phyloP scores from a whole-genome alignment of 2,888 invertebrate species.

The Orthosia incerta region DNA sequence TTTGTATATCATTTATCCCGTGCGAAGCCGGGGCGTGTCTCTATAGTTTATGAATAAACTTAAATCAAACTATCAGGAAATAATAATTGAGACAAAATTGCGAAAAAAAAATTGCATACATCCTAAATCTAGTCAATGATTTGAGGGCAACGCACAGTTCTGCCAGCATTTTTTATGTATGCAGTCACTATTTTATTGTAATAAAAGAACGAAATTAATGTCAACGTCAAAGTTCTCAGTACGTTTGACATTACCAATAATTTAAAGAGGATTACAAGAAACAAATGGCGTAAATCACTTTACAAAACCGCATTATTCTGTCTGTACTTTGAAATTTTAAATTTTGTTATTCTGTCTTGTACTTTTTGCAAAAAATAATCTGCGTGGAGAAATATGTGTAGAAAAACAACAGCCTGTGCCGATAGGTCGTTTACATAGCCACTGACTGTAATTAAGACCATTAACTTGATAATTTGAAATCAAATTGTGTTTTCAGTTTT shows the following conservation, averaged over 20 bases:
- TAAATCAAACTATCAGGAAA: no score
- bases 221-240: conserved; percentile 31
- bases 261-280: conserved; percentile 48
- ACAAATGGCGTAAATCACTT: conserved; percentile 43
- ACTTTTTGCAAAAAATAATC: not conserved
- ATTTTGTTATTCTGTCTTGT: conserved; percentile 7
- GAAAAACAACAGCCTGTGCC: not conserved
- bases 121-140: conserved; percentile 5
- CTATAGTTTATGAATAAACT: not conserved
- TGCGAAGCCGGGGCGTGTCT: no score
- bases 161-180: conserved; percentile 24
- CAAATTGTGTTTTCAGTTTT: not conserved
- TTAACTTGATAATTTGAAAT: not conserved
- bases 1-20: no score
- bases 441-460: not conserved
- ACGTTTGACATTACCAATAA: conserved; percentile 55
- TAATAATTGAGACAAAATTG: no score
- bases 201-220: conserved; percentile 39
- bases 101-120: not conserved
- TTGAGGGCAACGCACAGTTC: conserved; percentile 32
- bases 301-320: conserved; percentile 22
- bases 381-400: not conserved
- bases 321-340: conserved; percentile 3
- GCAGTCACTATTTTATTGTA: conserved; percentile 32
- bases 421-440: not conserved